Evolutionary conservation across 1,140 invertebrate species (phyloP).

Genomic region (Cotesia typhae): DNA sequence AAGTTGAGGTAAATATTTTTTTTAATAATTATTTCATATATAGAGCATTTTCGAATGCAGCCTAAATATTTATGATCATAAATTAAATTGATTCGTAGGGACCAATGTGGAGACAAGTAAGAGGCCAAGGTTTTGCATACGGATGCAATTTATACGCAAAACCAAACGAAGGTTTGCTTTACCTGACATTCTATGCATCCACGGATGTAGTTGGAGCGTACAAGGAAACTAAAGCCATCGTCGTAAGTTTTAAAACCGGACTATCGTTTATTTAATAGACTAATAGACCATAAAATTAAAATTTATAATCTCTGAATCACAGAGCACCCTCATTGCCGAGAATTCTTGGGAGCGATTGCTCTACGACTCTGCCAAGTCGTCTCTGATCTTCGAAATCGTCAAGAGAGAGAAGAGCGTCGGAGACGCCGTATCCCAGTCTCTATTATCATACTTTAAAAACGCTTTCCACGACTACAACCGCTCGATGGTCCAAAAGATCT

Average conservation of each 20-base stretch:
- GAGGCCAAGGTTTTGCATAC: constrained; percentile 88
- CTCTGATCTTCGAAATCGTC: constrained; percentile 85
- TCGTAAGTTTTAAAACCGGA: constrained; percentile 68
- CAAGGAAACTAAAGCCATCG: constrained; percentile 76
- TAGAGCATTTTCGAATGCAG: too few species aligned
- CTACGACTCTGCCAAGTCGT: constrained; percentile 84
- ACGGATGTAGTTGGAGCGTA: constrained; percentile 82
- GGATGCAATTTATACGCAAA: constrained; percentile 72
- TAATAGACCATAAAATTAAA: too few species aligned
- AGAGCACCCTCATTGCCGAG: constrained; percentile 74
- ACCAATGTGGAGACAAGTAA: constrained; percentile 86
- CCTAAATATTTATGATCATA: neutral
- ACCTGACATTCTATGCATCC: constrained; percentile 77
- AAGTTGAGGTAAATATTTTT: constrained; percentile 74
- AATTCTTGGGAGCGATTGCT: constrained; percentile 76
- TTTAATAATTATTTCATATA: neutral
- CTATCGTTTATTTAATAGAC: too few species aligned
- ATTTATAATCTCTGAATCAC: constrained; percentile 40
- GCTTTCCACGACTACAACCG: constrained; percentile 76
- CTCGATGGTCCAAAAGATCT: constrained; percentile 75
- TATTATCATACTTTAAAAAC: constrained; percentile 77
- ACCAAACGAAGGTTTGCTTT: constrained; percentile 76
- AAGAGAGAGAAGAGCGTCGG: constrained; percentile 80
- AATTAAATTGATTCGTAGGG: constrained; percentile 67
- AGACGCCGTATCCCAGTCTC: constrained; percentile 74